Evolutionary conservation across 2,888 invertebrate genomes (phyloP).

Genomic region (Linnaemya vulpina): DNA sequence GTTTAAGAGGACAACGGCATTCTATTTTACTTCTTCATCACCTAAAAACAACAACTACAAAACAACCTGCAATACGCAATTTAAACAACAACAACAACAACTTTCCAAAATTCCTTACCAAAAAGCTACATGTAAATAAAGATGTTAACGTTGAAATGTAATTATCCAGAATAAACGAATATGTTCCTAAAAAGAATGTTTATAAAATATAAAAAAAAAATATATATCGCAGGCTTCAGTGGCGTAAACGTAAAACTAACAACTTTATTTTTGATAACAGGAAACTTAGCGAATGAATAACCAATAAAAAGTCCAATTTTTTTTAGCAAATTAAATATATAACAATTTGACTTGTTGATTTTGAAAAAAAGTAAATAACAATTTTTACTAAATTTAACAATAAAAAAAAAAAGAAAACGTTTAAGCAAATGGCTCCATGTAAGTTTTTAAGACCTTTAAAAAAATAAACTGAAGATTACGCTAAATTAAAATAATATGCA

Average conservation of each 20-base stretch:
- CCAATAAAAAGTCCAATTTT: neutral
- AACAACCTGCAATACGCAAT: neutral
- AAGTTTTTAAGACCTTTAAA: slow-evolving; percentile 57
- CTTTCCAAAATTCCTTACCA: neutral
- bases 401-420: slow-evolving; percentile 37
- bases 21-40: neutral
- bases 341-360: neutral
- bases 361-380: slow-evolving; percentile 30
- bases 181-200: slow-evolving; percentile 7
- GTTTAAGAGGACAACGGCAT: neutral
- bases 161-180: slow-evolving; percentile 5
- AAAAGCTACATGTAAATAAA: slow-evolving; percentile 13
- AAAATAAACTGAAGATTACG: neutral
- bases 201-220: slow-evolving; percentile 24
- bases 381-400: slow-evolving; percentile 54
- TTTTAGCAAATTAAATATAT: neutral
- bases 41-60: neutral
- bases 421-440: slow-evolving; percentile 68
- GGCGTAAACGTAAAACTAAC: slow-evolving; percentile 45
- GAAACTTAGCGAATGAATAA: slow-evolving; percentile 5
- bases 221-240: slow-evolving; percentile 6
- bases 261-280: slow-evolving; percentile 30
- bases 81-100: neutral
- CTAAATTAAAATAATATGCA: neutral
- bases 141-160: slow-evolving; percentile 7